Percentiles rank a stretch among this genome's conserved stretches.
These are phyloP conservation scores for Ennomos fuscantarius DNA, from an alignment of 2,888 invertebrate species.

Conservation along the genomic window DNA sequence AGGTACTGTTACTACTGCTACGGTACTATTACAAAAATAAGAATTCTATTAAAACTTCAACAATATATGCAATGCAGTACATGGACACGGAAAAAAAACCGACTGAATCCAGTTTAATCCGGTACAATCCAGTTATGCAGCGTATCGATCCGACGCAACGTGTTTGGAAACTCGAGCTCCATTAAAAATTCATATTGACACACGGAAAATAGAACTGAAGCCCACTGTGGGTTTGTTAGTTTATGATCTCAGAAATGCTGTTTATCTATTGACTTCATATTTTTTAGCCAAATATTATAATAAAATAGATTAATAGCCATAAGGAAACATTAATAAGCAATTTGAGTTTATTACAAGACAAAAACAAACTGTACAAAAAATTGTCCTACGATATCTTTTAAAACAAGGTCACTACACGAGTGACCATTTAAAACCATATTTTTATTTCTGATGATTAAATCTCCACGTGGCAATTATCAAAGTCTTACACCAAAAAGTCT, in stretches of 20 bases:
- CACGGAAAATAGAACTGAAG: constrained; percentile 1
- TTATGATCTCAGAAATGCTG: no score
- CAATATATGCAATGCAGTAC: constrained; percentile 22
- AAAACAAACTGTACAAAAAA: no score
- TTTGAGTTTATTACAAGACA: no score
- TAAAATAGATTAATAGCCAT: no score
- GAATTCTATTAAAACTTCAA: constrained; percentile 9
- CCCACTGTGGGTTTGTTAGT: no score
- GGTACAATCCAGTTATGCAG: constrained; percentile 8
- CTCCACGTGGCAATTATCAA: constrained; percentile 9
- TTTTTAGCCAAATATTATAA: no score
- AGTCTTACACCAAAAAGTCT: constrained; percentile 8
- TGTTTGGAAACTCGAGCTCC: constrained; percentile 37
- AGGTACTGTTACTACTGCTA: no score
- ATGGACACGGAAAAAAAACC: constrained; percentile 17
- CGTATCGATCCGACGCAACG: constrained; percentile 21
- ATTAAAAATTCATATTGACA: constrained; percentile 31
- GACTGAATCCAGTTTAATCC: constrained; percentile 28
- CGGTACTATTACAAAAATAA: neutral
- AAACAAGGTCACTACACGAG: no score
- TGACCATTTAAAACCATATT: neutral
- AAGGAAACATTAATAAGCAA: no score
- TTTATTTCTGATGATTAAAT: neutral
- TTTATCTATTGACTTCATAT: no score
- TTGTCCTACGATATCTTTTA: no score